phyloP scores from a whole-genome alignment of 2,888 invertebrate genomes.

The Germaria angustata region DNA sequence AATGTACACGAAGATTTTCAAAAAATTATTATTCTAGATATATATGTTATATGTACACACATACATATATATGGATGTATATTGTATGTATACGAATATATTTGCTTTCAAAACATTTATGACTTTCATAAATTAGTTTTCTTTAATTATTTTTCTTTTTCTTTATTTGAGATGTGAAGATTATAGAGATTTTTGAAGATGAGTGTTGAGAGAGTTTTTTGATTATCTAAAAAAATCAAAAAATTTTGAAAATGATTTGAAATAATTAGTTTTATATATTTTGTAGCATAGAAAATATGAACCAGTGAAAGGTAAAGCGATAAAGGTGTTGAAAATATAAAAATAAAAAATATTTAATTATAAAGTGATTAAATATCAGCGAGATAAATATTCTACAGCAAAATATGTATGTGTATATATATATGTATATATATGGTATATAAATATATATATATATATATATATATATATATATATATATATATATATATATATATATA shows the following conservation, averaged over 20 bases:
- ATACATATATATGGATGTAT: too few relatives aligned
- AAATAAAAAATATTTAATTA: not conserved
- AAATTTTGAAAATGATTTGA: not conserved
- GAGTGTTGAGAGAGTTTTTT: not conserved
- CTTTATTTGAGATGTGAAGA: not conserved
- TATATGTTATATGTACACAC: too few relatives aligned
- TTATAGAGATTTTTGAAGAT: not conserved
- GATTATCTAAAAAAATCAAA: not conserved
- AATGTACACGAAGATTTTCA: not conserved
- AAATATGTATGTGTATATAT: too few relatives aligned
- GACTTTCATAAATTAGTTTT: not conserved
- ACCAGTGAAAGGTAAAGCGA: not conserved
- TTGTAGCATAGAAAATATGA: not conserved
- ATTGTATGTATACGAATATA: not conserved
- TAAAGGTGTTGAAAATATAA: not conserved
- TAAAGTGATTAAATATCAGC: not conserved
- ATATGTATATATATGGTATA: too few relatives aligned
- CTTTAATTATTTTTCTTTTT: not conserved
- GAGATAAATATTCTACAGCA: too few relatives aligned
- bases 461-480: too few relatives aligned
- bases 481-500: too few relatives aligned
- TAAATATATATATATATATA: too few relatives aligned
- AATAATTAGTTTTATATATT: not conserved
- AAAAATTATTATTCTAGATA: not conserved
- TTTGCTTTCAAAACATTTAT: conserved; percentile 11